phyloP scores from a whole-genome alignment of 2,888 invertebrate species.

The Tubulanus polymorphus region DNA sequence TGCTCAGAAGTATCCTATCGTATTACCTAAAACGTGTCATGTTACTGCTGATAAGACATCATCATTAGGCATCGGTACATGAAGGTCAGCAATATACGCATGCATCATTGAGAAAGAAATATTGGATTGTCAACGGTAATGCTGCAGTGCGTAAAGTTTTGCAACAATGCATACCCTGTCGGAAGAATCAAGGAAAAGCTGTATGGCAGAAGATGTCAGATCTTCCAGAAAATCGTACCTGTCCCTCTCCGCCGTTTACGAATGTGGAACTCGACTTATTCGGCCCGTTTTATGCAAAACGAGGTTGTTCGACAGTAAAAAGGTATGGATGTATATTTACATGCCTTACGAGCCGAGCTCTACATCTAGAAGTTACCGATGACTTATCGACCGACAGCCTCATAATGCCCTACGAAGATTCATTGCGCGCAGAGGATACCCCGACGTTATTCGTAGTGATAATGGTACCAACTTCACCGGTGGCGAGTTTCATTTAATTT shows the following conservation, averaged over 20 bases:
- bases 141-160: no score
- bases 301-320: conserved; percentile 7
- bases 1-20: no score
- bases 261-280: conserved; percentile 20
- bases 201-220: conserved; percentile 21
- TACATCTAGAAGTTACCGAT: conserved; percentile 12
- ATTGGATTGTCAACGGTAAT: no score
- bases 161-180: no score
- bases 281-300: conserved; percentile 17
- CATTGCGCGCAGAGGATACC: conserved; percentile 8
- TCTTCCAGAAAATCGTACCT: conserved; percentile 12
- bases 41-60: no score
- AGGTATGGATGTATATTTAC: conserved; percentile 21
- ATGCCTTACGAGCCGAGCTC: conserved; percentile 14
- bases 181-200: no score
- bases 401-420: conserved; percentile 16
- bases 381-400: conserved; percentile 13
- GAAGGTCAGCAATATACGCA: no score
- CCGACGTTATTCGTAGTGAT: conserved; percentile 20
- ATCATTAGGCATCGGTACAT: no score
- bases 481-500: conserved; percentile 13
- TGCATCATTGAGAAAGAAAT: no score
- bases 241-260: conserved; percentile 19
- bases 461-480: conserved; percentile 22
- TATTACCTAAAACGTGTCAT: no score